These are phyloP conservation scores for Perca flavescens DNA, from an alignment of 2,113 vertebrate genomes.

Conservation along the genomic window DNA sequence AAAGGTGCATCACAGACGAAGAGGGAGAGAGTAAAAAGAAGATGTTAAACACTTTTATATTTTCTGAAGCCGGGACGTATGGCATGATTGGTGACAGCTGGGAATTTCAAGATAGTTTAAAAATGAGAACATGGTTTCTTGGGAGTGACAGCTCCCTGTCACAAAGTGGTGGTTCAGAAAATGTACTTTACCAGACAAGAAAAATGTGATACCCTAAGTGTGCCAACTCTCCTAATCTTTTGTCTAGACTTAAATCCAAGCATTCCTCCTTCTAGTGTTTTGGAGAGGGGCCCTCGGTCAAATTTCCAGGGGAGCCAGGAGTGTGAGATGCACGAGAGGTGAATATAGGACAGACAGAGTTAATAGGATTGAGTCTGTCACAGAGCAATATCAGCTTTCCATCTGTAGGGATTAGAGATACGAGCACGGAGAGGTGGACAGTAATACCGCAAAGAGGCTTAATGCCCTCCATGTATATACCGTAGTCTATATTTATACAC, in stretches of 20 bases:
- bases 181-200: constrained; percentile 36
- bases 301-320: constrained; percentile 31
- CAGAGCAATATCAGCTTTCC: constrained; percentile 79
- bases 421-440: constrained; percentile 65
- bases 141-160: constrained; percentile 24
- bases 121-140: constrained; percentile 6
- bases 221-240: constrained; percentile 58
- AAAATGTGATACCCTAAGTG: constrained; percentile 27
- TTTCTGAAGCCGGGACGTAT: constrained; percentile 4
- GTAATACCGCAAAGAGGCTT: constrained; percentile 80
- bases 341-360: constrained; percentile 74
- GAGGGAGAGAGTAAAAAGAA: constrained; percentile 33
- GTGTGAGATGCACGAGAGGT: constrained; percentile 43
- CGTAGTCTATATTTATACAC: constrained; percentile 23
- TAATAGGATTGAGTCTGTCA: constrained; percentile 80
- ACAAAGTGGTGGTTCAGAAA: constrained; percentile 22
- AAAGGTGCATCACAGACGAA: constrained; percentile 25
- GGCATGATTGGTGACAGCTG: constrained; percentile 27
- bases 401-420: constrained; percentile 79
- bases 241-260: constrained; percentile 60
- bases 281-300: constrained; percentile 21
- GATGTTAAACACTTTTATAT: constrained; percentile 6
- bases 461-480: constrained; percentile 40
- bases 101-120: constrained; percentile 21
- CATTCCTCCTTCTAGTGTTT: constrained; percentile 36